Base-by-base conservation (phyloP, 1,140 invertebrate species). In the Drosophila varians region DNA sequence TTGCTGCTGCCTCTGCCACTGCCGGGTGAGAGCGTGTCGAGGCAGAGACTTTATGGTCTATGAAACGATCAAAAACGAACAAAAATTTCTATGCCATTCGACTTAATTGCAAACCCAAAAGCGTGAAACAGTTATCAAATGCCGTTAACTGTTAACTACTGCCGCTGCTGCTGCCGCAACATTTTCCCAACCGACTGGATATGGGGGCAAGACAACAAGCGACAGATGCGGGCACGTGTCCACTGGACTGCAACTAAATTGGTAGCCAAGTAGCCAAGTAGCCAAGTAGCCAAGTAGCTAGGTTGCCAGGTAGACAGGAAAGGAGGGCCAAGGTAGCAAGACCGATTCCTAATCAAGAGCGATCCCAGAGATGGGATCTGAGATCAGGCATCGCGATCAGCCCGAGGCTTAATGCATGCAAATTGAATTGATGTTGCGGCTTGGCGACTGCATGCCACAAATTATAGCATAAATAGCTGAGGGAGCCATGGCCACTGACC, bases 381-480 rank as follows among this genome's bases (percentile, higher is more conserved):
- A 14, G 19, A 54, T 34, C 62, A 23, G 40, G 28, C 26, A 21
- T 38, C 36, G 36, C 36, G 36, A 46, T 47, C 19, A 51, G 57
- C 55, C 38, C 18, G 43, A 12, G 52, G 66, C 61, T 61, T 68
- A 38, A 56, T 45, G 56, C 56, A 84, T 86, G 80, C 80, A 84
- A 84, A 86, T 86, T 86, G 82, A 87, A 86, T 86, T 87, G 82
- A 86, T 79, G 75, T 61, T 60, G 74, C 25, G 48, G 40, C 34
- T 64, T 12, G 47, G 55, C 52, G 45, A 56, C 65, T 75, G 78
- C 78, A 82, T 82, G 78, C 80, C 82, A 76, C 38, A 77, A 86
- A 86, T 86, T 87, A 86, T 87, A 86, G 80, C 82, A 76, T 53
- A 86, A 86, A 87, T 87, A 80, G 77, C 82, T 72, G 40, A 70